A percentile compares a stretch with the other conserved stretches of the same genome.
These are phyloP conservation scores for Podotricha telesiphe DNA, from an alignment of 2,888 invertebrate genomes.

Conservation along the genomic window DNA sequence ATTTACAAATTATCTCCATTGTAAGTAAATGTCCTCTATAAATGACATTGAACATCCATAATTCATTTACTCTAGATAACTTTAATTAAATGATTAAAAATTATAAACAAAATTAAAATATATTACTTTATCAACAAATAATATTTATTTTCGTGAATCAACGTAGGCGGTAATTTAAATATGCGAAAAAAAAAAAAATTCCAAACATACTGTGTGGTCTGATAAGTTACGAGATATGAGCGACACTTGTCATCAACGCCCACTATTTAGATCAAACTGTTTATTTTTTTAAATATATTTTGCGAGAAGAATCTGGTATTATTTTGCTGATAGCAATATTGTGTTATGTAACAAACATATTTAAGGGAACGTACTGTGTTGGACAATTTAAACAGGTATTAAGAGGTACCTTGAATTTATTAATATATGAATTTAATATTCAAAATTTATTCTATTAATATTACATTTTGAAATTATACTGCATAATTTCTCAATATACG, in stretches of 20 bases:
- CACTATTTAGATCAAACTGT: background rate
- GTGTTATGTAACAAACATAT: background rate
- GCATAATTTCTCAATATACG: background rate
- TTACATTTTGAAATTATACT: background rate
- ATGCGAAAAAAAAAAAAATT: background rate
- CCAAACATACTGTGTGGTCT: constrained; percentile 16
- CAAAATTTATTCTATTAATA: too few relatives aligned
- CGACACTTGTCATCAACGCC: constrained; percentile 17
- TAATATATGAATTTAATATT: too few relatives aligned
- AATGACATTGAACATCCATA: too few relatives aligned
- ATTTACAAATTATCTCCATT: too few relatives aligned
- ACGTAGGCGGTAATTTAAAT: constrained; percentile 11
- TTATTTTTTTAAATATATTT: background rate
- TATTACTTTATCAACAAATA: background rate
- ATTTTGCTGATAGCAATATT: background rate
- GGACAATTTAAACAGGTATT: too few relatives aligned
- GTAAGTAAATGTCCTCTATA: too few relatives aligned
- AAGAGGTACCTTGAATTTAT: too few relatives aligned
- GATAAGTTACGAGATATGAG: constrained; percentile 14
- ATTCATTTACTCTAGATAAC: too few relatives aligned
- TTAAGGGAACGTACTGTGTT: too few relatives aligned
- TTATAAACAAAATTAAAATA: background rate
- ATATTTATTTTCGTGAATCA: background rate
- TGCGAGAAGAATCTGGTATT: constrained; percentile 6
- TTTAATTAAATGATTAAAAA: too few relatives aligned